These are phyloP conservation scores for Leptobrachium ailaonicum DNA, from an alignment of 2,113 vertebrate genomes.

Conservation along the genomic window DNA sequence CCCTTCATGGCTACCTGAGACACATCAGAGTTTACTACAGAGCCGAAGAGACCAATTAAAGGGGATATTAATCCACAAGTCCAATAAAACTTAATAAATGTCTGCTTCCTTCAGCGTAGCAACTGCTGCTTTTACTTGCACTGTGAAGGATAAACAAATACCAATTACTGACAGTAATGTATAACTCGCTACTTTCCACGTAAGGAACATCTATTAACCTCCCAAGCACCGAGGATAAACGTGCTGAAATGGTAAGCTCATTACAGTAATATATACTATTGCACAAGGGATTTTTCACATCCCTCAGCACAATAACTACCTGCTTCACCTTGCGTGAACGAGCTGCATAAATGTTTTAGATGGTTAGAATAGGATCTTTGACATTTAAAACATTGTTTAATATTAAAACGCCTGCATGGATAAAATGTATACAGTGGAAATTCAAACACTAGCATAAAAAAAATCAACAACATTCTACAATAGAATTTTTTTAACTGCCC, in stretches of 20 bases:
- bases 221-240: constrained; percentile 25
- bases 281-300: constrained; percentile 15
- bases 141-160: constrained; percentile 29
- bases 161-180: constrained; percentile 33
- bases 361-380: constrained; percentile 9
- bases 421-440: neutral
- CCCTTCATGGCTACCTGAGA: too few relatives aligned
- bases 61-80: constrained; percentile 30
- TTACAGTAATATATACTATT: constrained; percentile 10
- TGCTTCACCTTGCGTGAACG: neutral
- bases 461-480: too few relatives aligned
- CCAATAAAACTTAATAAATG: constrained; percentile 34
- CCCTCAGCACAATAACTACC: constrained; percentile 7
- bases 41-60: neutral
- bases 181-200: constrained; percentile 35
- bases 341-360: neutral
- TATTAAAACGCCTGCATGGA: neutral
- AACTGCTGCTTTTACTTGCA: constrained; percentile 26
- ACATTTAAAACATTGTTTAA: neutral
- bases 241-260: constrained; percentile 21
- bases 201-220: constrained; percentile 34
- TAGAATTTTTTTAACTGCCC: too few relatives aligned
- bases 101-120: constrained; percentile 35
- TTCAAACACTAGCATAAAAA: too few relatives aligned
- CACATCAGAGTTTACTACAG: constrained; percentile 12